A percentile compares a stretch with the other conserved stretches of the same genome.
phyloP scores from a whole-genome alignment of 2,113 vertebrate genomes.

The Gymnarchus niloticus region DNA sequence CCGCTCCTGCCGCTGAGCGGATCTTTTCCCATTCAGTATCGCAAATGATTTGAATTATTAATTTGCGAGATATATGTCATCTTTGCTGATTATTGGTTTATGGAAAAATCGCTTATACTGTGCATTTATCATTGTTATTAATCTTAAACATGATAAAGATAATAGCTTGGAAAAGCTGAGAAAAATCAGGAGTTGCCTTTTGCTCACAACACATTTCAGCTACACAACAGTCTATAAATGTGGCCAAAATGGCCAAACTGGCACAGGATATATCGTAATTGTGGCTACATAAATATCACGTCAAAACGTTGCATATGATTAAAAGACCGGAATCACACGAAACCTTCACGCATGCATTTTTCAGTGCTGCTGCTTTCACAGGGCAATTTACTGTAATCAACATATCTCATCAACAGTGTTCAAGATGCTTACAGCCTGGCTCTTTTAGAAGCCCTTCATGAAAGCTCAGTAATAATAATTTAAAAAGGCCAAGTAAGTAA shows the following conservation, averaged over 20 bases:
- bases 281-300: too few relatives aligned
- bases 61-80: not conserved
- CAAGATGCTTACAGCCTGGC: not conserved
- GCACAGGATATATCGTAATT: too few relatives aligned
- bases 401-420: not conserved
- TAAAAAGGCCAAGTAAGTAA: not conserved
- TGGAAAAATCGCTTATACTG: not conserved
- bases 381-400: slow-evolving; percentile 5
- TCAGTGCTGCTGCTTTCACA: not conserved
- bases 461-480: not conserved
- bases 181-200: not conserved
- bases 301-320: not conserved
- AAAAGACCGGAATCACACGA: too few relatives aligned
- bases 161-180: not conserved
- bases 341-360: not conserved
- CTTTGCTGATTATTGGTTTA: not conserved
- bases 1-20: not conserved
- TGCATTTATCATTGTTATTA: not conserved
- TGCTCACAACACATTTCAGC: not conserved
- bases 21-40: not conserved
- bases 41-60: not conserved
- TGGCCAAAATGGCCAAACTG: not conserved
- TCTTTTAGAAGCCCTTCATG: not conserved
- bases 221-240: not conserved
- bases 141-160: not conserved